These are phyloP conservation scores for Drosophila anomelani DNA, from an alignment of 2,888 invertebrate genomes.

Conservation along the genomic window DNA sequence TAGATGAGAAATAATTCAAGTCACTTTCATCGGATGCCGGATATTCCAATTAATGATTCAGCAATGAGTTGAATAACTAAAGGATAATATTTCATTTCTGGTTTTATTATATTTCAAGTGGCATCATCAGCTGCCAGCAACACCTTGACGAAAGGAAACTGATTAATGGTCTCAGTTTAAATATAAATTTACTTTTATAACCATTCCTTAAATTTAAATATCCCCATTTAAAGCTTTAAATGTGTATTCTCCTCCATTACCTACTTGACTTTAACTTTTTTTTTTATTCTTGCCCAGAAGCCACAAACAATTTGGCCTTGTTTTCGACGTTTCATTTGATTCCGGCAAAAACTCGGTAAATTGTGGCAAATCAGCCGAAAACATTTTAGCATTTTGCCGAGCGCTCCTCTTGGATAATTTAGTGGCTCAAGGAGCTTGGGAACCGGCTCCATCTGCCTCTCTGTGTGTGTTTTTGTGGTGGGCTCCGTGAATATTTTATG, in stretches of 20 bases:
- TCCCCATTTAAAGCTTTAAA: background rate
- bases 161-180: slow-evolving; percentile 12
- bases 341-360: slow-evolving; percentile 10
- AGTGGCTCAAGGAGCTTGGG: slow-evolving; percentile 31
- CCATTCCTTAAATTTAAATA: background rate
- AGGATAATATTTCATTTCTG: background rate
- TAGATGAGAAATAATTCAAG: slow-evolving; percentile 1
- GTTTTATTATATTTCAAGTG: background rate
- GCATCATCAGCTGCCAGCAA: slow-evolving; percentile 6
- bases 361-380: slow-evolving; percentile 42
- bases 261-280: background rate
- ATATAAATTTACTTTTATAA: background rate
- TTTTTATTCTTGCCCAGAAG: background rate
- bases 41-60: slow-evolving; percentile 26
- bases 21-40: background rate
- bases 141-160: slow-evolving; percentile 15
- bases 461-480: background rate
- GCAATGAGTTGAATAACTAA: slow-evolving; percentile 32
- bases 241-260: background rate
- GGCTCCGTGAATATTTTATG: slow-evolving; percentile 24
- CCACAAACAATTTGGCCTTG: slow-evolving; percentile 22
- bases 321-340: slow-evolving; percentile 24
- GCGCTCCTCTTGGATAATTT: slow-evolving; percentile 29
- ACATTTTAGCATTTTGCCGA: slow-evolving; percentile 38
- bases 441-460: background rate